Conservation (phyloP, 2,888 invertebrate species). For the Papilio elwesi region DNA sequence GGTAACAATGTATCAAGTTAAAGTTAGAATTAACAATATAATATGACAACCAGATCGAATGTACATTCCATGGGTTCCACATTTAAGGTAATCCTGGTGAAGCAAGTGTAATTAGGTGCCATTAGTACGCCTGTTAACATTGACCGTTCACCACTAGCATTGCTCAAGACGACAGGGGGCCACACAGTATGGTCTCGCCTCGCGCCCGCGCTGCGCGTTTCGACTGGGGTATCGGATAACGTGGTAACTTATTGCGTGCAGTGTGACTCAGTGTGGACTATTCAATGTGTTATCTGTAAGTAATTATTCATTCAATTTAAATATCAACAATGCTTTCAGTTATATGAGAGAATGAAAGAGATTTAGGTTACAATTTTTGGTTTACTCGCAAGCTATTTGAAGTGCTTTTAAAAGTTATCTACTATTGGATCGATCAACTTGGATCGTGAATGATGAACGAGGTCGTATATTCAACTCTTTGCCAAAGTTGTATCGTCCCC, state of each 20-base stretch:
- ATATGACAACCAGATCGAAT: background rate
- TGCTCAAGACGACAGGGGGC: slow-evolving; percentile 25
- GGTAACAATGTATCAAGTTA: no score
- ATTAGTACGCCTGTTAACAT: slow-evolving; percentile 57
- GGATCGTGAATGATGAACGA: no score
- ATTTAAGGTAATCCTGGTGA: slow-evolving; percentile 1
- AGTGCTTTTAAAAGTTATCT: no score
- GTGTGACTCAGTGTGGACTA: slow-evolving; percentile 16
- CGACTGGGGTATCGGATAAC: background rate
- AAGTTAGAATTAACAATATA: background rate
- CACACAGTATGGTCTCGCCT: slow-evolving; percentile 6
- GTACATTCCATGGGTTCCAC: background rate
- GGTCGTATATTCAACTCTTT: no score
- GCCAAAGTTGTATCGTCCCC: no score
- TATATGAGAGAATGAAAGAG: no score
- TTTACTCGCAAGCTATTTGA: no score
- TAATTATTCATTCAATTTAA: background rate
- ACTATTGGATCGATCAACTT: no score
- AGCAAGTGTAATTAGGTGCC: slow-evolving; percentile 9
- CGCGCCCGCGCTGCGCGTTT: slow-evolving; percentile 16
- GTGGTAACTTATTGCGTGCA: background rate
- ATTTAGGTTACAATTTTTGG: no score
- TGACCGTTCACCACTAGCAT: slow-evolving; percentile 53
- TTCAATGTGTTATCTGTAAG: slow-evolving; percentile 15
- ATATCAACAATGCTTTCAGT: background rate